These are phyloP conservation scores for Mimachlamys varia DNA, from an alignment of 2,888 invertebrate species.

Conservation along the genomic window DNA sequence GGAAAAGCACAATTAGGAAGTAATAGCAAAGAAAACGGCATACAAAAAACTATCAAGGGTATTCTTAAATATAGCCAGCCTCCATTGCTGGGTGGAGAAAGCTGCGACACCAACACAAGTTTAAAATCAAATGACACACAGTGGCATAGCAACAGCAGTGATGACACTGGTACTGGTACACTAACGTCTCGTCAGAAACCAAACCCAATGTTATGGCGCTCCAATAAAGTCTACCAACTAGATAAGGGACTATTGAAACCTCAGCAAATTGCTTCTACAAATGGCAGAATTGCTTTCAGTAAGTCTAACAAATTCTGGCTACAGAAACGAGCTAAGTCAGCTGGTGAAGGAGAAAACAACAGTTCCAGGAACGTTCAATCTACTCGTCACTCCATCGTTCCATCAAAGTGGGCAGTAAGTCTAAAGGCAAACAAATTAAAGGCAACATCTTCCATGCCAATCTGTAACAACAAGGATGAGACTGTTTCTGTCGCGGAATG, in stretches of 20 bases:
- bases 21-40: background rate
- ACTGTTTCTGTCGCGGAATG: background rate
- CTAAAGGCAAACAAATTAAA: background rate
- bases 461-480: conserved; percentile 14
- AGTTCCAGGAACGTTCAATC: background rate
- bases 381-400: background rate
- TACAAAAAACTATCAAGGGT: conserved; percentile 10
- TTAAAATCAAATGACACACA: background rate
- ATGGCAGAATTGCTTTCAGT: background rate
- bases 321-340: background rate
- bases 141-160: conserved; percentile 17
- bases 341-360: background rate
- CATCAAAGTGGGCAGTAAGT: background rate
- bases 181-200: background rate
- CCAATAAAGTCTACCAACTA: background rate
- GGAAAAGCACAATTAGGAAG: background rate
- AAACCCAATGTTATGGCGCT: background rate
- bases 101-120: conserved; percentile 4
- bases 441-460: background rate
- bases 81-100: background rate
- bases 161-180: background rate
- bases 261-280: background rate
- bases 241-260: background rate
- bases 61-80: background rate
- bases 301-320: background rate